Conservation (phyloP, 2,113 vertebrate species). For the Danio rerio region DNA sequence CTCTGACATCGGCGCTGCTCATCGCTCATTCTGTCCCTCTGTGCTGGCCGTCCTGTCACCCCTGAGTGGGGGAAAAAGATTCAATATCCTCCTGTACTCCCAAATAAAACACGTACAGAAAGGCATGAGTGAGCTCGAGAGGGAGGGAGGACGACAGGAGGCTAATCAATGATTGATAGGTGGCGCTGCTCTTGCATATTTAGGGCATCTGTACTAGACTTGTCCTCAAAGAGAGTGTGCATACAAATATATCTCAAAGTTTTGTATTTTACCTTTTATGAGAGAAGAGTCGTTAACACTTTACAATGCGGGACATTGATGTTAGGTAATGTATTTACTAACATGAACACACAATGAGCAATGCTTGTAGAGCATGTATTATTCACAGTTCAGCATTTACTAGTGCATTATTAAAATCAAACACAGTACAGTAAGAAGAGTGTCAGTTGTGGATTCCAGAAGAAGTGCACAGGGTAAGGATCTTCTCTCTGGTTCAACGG, state of each 20-base stretch:
- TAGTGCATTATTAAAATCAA: too few relatives aligned
- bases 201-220: neutral
- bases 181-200: constrained; percentile 27
- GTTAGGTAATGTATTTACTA: too few relatives aligned
- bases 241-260: neutral
- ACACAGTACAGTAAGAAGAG: too few relatives aligned
- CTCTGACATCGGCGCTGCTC: constrained; percentile 24
- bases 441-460: too few relatives aligned
- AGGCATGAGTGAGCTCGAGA: constrained; percentile 7
- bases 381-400: too few relatives aligned
- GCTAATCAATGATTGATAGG: constrained; percentile 47
- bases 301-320: too few relatives aligned
- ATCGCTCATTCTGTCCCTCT: constrained; percentile 52
- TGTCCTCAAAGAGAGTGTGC: neutral
- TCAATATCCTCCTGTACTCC: constrained; percentile 42
- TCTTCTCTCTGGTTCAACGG: too few relatives aligned
- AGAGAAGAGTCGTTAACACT: too few relatives aligned
- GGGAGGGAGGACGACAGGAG: constrained; percentile 20
- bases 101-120: constrained; percentile 18
- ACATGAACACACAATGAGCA: too few relatives aligned
- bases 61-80: constrained; percentile 34
- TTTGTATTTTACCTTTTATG: neutral
- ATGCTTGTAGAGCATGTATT: too few relatives aligned
- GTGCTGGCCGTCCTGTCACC: constrained; percentile 38
- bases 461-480: too few relatives aligned